Evolutionary conservation across 2,113 vertebrate genomes (phyloP), one percentile per base, ranked within the genome.

Genomic region (Notarius lentiginosus): DNA sequence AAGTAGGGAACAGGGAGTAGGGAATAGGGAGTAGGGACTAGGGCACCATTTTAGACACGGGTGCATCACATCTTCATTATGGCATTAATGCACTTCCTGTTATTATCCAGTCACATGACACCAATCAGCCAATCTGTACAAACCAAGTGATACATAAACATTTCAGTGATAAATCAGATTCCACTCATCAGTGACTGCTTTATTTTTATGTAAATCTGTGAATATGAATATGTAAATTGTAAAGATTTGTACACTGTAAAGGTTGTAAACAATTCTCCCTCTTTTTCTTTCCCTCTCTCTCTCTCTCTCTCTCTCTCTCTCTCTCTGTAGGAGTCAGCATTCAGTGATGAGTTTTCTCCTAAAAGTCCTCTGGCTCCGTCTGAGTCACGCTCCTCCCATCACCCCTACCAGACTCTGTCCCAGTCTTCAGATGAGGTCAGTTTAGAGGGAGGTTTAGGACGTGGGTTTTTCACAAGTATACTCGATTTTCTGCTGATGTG

Each of bases 381-480:
- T 0, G 92, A 95, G 66, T 90, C 94, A 88, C 96, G 95, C 87
- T 96, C 96, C 81, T 96, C 96, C n/a, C 97, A 97, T 30, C 97
- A 97, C 76, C 96, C 96, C 1, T 97, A 97, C 89, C 96, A 97
- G 87, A 97, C 96, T 0, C 92, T 97, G 86, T 97, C 97, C 0
- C 97, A 97, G 94, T 98, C 97, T 84, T 97, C 97, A 0, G 97
- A 98, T 0, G 97, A 97, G 96, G 97, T 97, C 53, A 87, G 86
- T 79, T 7, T 4, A 49, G 17, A 75, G 7, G 72, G 72, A 75
- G 72, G 41, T 22, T 75, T 11, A 41, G 41, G 41, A 41, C 4
- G 41, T 41, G 41, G 41, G 41, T 41, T 41, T 41, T 41, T 41
- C 41, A 41, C 41, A 41, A 41, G 41, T 41, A 41, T 41, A 41